Percentiles rank a stretch among this genome's conserved stretches.
These are phyloP conservation scores for Okamejei kenojei DNA, from an alignment of 2,797 vertebrate species.

Conservation along the genomic window DNA sequence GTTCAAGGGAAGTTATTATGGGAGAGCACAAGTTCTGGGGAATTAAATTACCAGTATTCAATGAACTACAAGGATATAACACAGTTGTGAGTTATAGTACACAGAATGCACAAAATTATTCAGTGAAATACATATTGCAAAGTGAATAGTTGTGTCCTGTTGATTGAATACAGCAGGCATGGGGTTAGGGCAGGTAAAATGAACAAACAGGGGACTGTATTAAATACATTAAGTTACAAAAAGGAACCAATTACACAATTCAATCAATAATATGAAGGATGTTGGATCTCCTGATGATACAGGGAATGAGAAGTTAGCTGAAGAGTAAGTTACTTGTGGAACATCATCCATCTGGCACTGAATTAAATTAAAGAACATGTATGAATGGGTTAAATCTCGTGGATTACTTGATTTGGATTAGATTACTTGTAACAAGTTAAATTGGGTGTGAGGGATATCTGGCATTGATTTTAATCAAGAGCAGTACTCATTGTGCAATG, in stretches of 20 bases:
- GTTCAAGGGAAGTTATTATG: not conserved
- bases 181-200: not conserved
- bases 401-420: too few relatives aligned
- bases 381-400: not conserved
- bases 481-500: not conserved
- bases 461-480: not conserved
- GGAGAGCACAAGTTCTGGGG: too few relatives aligned
- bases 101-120: not conserved
- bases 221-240: not conserved
- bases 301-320: not conserved
- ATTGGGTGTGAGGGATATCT: not conserved
- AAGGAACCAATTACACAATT: not conserved
- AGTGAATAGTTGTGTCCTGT: not conserved
- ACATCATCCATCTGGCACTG: not conserved
- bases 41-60: not conserved
- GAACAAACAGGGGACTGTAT: not conserved
- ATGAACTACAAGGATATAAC: not conserved
- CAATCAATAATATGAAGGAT: too few relatives aligned
- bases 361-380: not conserved
- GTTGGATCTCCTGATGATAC: not conserved
- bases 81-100: not conserved
- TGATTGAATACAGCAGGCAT: not conserved
- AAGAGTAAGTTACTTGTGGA: not conserved
- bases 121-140: not conserved
- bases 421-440: not conserved